A percentile compares a stretch with the other conserved stretches of the same genome.
Evolutionary conservation across 2,797 vertebrate genomes (phyloP).

Genomic region (Halcyon badia): DNA sequence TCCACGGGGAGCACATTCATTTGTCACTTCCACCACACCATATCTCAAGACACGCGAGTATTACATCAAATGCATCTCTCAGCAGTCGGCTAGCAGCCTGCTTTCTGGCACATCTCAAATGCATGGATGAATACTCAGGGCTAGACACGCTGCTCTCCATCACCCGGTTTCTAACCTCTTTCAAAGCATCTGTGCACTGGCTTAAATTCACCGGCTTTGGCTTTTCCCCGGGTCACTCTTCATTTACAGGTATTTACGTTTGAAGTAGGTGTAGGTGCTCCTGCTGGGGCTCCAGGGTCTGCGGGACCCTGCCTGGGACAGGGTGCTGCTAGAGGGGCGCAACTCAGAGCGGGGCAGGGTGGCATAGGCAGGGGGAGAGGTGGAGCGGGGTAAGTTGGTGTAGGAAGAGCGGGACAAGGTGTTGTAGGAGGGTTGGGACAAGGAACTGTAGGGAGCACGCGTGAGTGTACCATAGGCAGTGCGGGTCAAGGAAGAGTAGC

Average conservation of each 20-base stretch:
- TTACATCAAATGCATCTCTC: not conserved
- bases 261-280: slow-evolving; percentile 35
- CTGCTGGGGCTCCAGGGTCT: slow-evolving; percentile 4
- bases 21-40: not conserved
- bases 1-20: not conserved
- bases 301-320: not conserved
- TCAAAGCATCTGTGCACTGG: not conserved
- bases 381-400: not conserved
- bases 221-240: not conserved
- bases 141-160: not conserved
- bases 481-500: slow-evolving; percentile 7
- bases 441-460: not conserved
- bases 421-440: slow-evolving; percentile 27
- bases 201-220: not conserved
- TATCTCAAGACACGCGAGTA: not conserved
- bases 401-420: slow-evolving; percentile 30
- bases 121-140: not conserved
- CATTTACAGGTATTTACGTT: slow-evolving; percentile 23
- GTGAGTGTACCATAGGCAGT: not conserved
- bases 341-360: not conserved
- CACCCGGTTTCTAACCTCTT: slow-evolving; percentile 4
- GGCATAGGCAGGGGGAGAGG: slow-evolving; percentile 37
- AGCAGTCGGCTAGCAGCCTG: not conserved
- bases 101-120: slow-evolving; percentile 1
- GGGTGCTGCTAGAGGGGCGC: not conserved